Evolutionary conservation across 2,797 vertebrate genomes (phyloP), one percentile per base, ranked within the genome.

Genomic region (Ceyx erithaca): DNA sequence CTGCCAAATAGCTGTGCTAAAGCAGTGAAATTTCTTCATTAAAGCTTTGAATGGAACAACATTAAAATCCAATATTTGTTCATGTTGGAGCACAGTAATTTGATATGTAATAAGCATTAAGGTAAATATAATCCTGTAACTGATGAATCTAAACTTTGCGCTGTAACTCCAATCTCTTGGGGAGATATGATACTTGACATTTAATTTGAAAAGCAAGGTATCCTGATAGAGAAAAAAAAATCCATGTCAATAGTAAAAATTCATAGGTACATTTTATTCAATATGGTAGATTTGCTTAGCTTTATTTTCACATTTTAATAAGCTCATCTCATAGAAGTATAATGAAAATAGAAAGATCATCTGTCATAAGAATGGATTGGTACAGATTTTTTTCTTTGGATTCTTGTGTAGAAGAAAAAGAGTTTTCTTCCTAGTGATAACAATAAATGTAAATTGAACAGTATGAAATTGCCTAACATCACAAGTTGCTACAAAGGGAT

Each of bases 261-360:
- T 13, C 93, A 92, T 48, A 87, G 79, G 77, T 18, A 87, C 94
- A 20, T 96, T 97, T 97, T 96, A 97, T 97, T 96, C 96, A 84
- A 94, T 94, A 90, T 80, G 85, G 90, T 94, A 92, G 75, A 96
- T 96, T 97, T 97, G 64, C 80, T 96, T 93, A 92, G 81, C 89
- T 95, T 95, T 97, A 96, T 97, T 97, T 97, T 95, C 94, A 96
- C 90, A 95, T 96, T 97, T 97, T 97, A 97, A 97, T 97, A 97
- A 96, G 94, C 89, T 97, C 91, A 93, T 84, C 84, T 96, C 96
- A 96, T 97, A 96, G 97, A 97, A 97, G 75, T 87, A 92, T 94
- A 97, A 97, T 96, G 95, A 96, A 97, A 97, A 97, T 89, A 95
- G 89, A 94, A 97, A 96, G 88, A 97, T 94, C 85, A 95, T 93